Evolutionary conservation across 2,113 vertebrate species (phyloP).

Genomic region (Zosterops lateralis): DNA sequence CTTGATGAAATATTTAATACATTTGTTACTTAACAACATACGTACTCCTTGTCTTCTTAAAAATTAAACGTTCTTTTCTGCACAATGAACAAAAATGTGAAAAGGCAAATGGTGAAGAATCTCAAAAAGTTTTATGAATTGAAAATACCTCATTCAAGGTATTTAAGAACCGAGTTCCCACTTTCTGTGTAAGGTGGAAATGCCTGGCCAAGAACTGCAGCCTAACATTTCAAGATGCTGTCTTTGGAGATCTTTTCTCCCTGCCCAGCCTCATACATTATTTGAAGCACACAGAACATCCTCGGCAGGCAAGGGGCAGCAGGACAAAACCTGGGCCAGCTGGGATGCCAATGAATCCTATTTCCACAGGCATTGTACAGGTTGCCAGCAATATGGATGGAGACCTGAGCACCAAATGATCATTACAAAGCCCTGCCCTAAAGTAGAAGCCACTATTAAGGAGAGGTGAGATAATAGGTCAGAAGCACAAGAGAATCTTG

Average conservation of each 20-base stretch:
- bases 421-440: accelerated
- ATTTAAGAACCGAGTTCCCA: background rate
- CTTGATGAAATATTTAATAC: background rate
- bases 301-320: background rate
- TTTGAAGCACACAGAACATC: background rate
- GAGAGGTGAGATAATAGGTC: background rate
- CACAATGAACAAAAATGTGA: background rate
- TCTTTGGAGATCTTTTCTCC: background rate
- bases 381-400: background rate
- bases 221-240: background rate
- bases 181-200: background rate
- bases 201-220: background rate
- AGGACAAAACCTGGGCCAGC: background rate
- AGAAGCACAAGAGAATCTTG: background rate
- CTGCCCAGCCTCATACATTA: background rate
- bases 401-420: background rate
- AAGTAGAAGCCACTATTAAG: background rate
- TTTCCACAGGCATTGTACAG: background rate
- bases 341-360: background rate
- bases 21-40: background rate
- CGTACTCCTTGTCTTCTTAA: background rate
- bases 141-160: background rate
- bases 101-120: background rate
- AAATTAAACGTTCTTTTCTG: background rate
- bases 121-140: background rate